These are phyloP conservation scores for Sicus ferrugineus DNA, from an alignment of 2,888 invertebrate genomes.

Conservation along the genomic window DNA sequence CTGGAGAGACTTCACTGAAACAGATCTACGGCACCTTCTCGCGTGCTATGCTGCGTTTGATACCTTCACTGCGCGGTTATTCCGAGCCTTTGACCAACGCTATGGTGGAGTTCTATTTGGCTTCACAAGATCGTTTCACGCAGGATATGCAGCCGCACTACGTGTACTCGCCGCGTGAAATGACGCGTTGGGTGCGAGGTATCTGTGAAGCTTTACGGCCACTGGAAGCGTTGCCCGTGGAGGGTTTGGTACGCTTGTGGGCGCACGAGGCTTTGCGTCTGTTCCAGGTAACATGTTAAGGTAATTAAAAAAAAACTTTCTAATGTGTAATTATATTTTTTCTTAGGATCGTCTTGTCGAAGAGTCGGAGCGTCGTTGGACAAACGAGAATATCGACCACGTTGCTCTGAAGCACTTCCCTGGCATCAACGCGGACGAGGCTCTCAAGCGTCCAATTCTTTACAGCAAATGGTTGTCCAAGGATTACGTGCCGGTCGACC, in stretches of 20 bases:
- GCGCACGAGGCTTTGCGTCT: conserved; percentile 97
- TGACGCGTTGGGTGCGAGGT: conserved; percentile 99
- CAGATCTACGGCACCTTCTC: conserved; percentile 99
- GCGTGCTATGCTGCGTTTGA: conserved; percentile 94
- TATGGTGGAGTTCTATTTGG: conserved; percentile 98
- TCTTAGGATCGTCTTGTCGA: conserved; percentile 83
- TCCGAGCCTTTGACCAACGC: conserved; percentile 97
- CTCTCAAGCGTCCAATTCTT: conserved; percentile 91
- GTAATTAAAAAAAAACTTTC: neutral
- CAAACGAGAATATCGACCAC: conserved; percentile 94
- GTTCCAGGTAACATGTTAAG: conserved; percentile 73
- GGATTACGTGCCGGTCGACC: conserved; percentile 95
- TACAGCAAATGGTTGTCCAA: conserved; percentile 99
- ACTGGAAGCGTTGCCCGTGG: conserved; percentile 87
- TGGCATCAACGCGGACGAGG: conserved; percentile 81
- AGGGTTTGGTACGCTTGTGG: conserved; percentile 97
- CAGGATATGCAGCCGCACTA: conserved; percentile 99
- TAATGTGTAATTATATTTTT: neutral
- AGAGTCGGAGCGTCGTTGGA: conserved; percentile 95
- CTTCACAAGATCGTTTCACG: conserved; percentile 96
- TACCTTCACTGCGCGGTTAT: conserved; percentile 89
- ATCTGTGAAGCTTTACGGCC: conserved; percentile 99
- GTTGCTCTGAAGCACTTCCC: conserved; percentile 96
- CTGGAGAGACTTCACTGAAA: conserved; percentile 96
- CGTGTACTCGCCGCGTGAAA: conserved; percentile 98